These are phyloP conservation scores for Acanthiza pusilla DNA, from an alignment of 2,797 vertebrate species.

Conservation along the genomic window DNA sequence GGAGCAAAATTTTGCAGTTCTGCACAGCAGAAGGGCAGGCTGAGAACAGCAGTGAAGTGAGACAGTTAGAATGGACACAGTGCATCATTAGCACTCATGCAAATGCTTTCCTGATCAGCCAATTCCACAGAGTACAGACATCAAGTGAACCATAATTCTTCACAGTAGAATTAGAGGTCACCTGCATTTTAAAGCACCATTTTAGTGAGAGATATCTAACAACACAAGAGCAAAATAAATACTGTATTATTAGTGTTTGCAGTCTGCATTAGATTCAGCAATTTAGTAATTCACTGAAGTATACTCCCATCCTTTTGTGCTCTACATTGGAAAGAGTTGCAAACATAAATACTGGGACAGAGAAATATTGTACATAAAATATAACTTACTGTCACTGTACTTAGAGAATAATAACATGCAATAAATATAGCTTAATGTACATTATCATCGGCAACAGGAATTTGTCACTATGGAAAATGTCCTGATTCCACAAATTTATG, in stretches of 20 bases:
- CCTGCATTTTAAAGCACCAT: not conserved
- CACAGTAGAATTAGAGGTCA: not conserved
- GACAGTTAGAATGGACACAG: not conserved
- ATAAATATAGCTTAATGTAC: not conserved
- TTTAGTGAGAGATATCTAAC: not conserved
- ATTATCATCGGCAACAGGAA: not conserved
- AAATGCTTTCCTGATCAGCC: not conserved
- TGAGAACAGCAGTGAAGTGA: not conserved
- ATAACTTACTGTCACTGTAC: not conserved
- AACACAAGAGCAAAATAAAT: not conserved
- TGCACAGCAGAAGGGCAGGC: not conserved
- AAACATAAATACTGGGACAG: not conserved
- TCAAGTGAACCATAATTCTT: constrained; percentile 36
- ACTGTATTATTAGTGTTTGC: not conserved
- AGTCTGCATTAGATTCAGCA: not conserved
- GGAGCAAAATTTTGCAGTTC: not conserved
- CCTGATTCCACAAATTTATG: not conserved
- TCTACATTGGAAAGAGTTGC: not conserved
- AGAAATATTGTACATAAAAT: not conserved
- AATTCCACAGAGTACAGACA: not conserved
- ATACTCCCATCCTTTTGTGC: not conserved
- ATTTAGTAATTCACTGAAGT: not conserved
- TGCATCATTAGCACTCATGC: not conserved
- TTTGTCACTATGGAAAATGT: not conserved
- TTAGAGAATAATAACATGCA: not conserved